Evolutionary conservation across 2,797 vertebrate species (phyloP), one percentile per base, ranked within the genome.

Genomic region (Serranus cabrilla): DNA sequence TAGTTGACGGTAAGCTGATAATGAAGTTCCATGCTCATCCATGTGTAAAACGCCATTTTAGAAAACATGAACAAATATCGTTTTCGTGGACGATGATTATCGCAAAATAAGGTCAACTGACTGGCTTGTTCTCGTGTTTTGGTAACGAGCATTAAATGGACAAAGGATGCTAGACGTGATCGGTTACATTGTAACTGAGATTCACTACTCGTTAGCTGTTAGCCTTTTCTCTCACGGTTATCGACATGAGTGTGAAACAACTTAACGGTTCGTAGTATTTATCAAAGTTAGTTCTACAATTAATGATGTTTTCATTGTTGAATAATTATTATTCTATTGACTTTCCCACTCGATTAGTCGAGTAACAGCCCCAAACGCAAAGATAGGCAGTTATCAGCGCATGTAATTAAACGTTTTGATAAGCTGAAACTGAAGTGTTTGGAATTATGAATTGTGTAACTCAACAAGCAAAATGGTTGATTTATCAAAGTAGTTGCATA

Each of bases 261-360:
- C 71, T 7, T 49, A 2, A 25, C 3, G 9, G 23, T 7, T 31
- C 20, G 40, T 20, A 20, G 21, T 66, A 5, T 8, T 40, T 0
- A 25, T 50, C 27, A 3, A 27, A 20, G 25, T 56, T 14, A 4
- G 14, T 2, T 11, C 5, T 27, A 43, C 11, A 21, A 1, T n/a
- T 4, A 18, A 11, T 31, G 0, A n/a, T 18, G 17, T 4, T 59
- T 4, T 17, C 18, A 5, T 60, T 63, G 40, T 49, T 47, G 20
- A 25, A 23, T 18, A 0, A 49, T 42, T 0, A 18, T 0, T n/a
- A 7, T 16, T 27, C 4, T n/a, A 40, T 58, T 5, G 7, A 2
- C 5, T 1, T 23, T 17, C 40, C 20, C 14, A 18, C 7, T 34
- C 16, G 2, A 23, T 10, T 62, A 17, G 16, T 58, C n/a, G 3